phyloP scores from a whole-genome alignment of 2,113 vertebrate genomes.

The Phaethon lepturus region DNA sequence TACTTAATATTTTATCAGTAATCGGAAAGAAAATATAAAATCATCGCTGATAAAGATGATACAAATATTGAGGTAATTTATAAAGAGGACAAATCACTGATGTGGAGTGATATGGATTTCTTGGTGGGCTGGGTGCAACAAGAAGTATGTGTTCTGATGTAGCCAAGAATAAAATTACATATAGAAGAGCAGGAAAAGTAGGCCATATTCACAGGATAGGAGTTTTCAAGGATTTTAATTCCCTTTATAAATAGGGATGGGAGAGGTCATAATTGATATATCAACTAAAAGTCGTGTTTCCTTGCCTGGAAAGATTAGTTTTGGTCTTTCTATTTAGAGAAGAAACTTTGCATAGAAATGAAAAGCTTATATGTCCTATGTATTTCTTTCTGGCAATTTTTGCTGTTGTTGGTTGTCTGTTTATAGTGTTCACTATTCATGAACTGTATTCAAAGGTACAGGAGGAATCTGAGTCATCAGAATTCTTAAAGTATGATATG shows the following conservation, averaged over 20 bases:
- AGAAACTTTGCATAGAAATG: not conserved
- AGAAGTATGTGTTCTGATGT: not conserved
- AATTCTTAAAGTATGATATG: not conserved
- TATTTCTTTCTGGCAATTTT: not conserved
- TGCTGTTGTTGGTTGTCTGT: not conserved
- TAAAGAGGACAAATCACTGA: not conserved
- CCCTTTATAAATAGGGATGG: not conserved
- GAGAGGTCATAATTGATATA: not conserved
- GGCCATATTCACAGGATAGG: not conserved
- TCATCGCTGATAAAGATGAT: not conserved
- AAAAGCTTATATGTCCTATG: not conserved
- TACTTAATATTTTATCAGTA: not conserved
- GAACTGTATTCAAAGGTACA: not conserved
- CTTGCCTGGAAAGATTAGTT: not conserved
- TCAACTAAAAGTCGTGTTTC: not conserved
- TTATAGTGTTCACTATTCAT: not conserved
- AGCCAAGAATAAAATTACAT: not conserved
- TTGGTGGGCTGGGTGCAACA: not conserved
- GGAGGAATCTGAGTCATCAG: not conserved
- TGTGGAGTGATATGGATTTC: not conserved
- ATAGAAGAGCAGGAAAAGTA: not conserved
- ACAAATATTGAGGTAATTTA: not conserved
- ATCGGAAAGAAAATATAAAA: not conserved
- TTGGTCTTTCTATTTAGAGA: not conserved
- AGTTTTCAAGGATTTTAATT: not conserved